Evolutionary conservation across 2,888 invertebrate genomes (phyloP), one percentile per base, ranked within the genome.

Genomic region (Trachelus stipa): DNA sequence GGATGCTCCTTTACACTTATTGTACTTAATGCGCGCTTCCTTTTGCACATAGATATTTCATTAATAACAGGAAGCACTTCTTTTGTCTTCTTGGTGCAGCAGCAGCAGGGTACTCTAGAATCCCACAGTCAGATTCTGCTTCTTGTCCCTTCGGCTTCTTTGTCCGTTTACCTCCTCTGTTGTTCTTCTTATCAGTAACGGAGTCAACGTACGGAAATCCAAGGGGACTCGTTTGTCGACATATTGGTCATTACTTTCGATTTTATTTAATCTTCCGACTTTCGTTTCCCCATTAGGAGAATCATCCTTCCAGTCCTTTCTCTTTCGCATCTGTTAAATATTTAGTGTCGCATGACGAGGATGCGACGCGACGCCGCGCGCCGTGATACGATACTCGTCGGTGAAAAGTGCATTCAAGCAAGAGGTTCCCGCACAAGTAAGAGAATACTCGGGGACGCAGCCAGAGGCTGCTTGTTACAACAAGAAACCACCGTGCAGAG

Each of bases 11-110:
- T 11, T 12, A 37, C 37, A 12, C 37, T 37, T 37, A 12, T 12
- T 37, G 76, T 81, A 79, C 83, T 85, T 87, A 86, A 88, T 88
- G 81, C 83, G 81, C 83, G 80, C 84, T 88, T 85, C 85, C 83
- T 84, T 85, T 82, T 83, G 82, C 84, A 88, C 88, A 87, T 88
- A 89, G 88, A 86, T 86, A 85, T 87, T 89, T 88, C 87, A 89
- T 89, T 89, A 89, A 89, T 89, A 89, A 89, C 85, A 87, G 81
- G 86, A 89, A 86, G 87, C 85, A 78, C 81, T 84, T 81, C 86
- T 84, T 88, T 88, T 87, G 87, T 88, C 83, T 79, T 88, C 82
- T 79, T 80, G 73, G 75, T 81, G 75, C 35, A 35, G 11, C 35
- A 35, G 11, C 35, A 35, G 11, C 37, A 12, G 12, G 37, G 1